Base-by-base conservation (phyloP, 2,888 invertebrate genomes). In the Netelia inedita region DNA sequence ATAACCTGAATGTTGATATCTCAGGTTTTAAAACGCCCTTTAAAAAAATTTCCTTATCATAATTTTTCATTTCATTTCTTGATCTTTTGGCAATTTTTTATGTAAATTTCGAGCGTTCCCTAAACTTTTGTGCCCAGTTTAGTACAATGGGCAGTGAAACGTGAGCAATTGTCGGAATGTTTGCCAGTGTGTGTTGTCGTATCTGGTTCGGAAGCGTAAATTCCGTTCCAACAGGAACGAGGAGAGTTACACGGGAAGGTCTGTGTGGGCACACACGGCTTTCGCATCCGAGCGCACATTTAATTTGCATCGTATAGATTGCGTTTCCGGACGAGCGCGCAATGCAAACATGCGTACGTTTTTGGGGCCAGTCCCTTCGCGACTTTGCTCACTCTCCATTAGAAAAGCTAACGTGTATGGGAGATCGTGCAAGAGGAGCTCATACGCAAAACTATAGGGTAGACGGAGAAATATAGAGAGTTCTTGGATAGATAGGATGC, bases 221-320 rank as follows among this genome's bases (percentile, higher is more conserved):
- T 69, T 53, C 46, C 21, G 28, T 57, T 21, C 61, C 16, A 19
- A 53, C 53, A 28, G 68, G 66, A 72, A 23, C 21, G 11, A n/a
- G 46, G 43, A n/a, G 21, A 28, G 35, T 3, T 10, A 61, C 50
- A n/a, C 19, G 55, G 19, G 23, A 61, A 61, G 21, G 28, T 19
- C 55, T 61, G 63, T 53, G 57, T 19, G 53, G 23, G 43, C 53
- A 28, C 43, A 55, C 53, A 28, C 43, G 63, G 61, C 43, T 21
- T 41, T 28, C 72, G 61, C 75, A 61, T 78, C 28, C 73, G 71
- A 66, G 86, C 83, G 89, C 89, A 90, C 90, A 89, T 92, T 92
- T 91, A 92, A 93, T 92, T 93, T 93, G 92, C 93, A 93, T 92
- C 90, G 91, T 91, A 92, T 92, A 93, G 91, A 92, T 90, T 87